Base-by-base conservation (phyloP, 1,140 invertebrate genomes). In the Cyrtorhinus lividipennis region DNA sequence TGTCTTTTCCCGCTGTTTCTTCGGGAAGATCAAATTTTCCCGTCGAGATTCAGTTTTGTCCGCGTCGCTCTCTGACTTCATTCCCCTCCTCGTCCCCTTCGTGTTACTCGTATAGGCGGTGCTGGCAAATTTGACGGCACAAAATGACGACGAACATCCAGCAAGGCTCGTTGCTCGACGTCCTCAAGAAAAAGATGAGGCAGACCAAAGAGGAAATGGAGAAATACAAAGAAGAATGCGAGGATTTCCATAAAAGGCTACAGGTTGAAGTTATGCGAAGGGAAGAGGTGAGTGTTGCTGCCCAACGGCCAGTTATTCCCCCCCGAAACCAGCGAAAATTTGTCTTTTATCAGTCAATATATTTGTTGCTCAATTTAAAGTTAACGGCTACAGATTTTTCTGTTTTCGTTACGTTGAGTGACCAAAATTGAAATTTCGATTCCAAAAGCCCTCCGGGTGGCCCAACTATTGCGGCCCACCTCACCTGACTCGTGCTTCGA, bases 161-260 rank as follows among this genome's bases (percentile, higher is more conserved):
- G 73, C 85, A 88, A 78, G 88, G 88, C 71, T 87, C 87, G 69
- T 82, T 96, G 67, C 80, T 95, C 72, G 92, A 95, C 79, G 90
- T 95, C 69, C 82, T 98, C 68, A 98, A 98, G 83, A 95, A 96
- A 83, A 99, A 98, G 84, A 98, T 98, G 95, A 83, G 90, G 69
- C 90, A 93, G 74, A 91, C 95, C 66, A 95, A 95, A 79, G 92
- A 96, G 74, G 95, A 98, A 80, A 89, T 93, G 84, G 94, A 97
- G 75, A 87, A 90, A 76, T 92, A 91, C 78, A 95, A 93, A 80
- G 95, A 98, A 76, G 90, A 94, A 75, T 89, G 87, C 73, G 90
- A 95, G 75, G 90, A 94, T 73, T 87, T 85, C 74, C 86, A 91
- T 75, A 90, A 90, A 81, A 83, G 86, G 75, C 80, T 92, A 71